Evolutionary conservation across 2,888 invertebrate species (phyloP).

Genomic region (Pocota personata): DNA sequence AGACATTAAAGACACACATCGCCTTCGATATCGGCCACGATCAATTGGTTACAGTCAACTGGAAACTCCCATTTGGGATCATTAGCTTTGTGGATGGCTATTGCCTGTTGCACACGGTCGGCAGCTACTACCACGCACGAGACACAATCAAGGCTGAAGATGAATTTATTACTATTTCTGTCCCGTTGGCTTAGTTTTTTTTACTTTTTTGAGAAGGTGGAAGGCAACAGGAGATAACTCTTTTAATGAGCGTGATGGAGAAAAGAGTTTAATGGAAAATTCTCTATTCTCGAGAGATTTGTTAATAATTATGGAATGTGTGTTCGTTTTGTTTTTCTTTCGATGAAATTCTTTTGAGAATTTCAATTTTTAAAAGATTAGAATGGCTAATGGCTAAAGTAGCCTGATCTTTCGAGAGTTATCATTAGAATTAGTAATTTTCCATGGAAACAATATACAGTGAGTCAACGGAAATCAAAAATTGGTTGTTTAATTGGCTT

Average conservation of each 20-base stretch:
- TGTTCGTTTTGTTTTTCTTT: conserved; percentile 10
- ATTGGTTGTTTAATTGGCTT: neutral
- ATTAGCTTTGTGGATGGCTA: conserved; percentile 42
- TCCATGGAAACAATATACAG: neutral
- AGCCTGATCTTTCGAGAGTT: neutral
- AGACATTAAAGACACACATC: conserved; percentile 26
- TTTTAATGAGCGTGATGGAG: conserved; percentile 13
- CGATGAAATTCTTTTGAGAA: neutral
- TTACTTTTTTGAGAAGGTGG: neutral
- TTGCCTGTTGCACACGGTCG: neutral
- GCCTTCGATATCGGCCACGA: conserved; percentile 34
- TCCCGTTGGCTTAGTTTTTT: conserved; percentile 6
- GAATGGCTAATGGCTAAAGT: conserved; percentile 6
- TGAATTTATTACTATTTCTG: conserved; percentile 42
- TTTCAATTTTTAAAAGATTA: conserved; percentile 49
- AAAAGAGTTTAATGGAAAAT: conserved; percentile 9
- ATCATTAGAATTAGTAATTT: conserved; percentile 4
- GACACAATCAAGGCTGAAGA: conserved; percentile 20
- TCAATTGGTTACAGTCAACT: conserved; percentile 29
- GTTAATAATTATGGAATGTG: conserved; percentile 31
- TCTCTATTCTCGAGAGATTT: conserved; percentile 12
- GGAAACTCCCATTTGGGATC: conserved; percentile 57
- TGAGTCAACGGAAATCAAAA: neutral
- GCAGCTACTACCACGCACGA: conserved; percentile 24
- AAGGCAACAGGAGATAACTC: neutral